phyloP scores from a whole-genome alignment of 2,888 invertebrate species.

The Prosapia bicincta region DNA sequence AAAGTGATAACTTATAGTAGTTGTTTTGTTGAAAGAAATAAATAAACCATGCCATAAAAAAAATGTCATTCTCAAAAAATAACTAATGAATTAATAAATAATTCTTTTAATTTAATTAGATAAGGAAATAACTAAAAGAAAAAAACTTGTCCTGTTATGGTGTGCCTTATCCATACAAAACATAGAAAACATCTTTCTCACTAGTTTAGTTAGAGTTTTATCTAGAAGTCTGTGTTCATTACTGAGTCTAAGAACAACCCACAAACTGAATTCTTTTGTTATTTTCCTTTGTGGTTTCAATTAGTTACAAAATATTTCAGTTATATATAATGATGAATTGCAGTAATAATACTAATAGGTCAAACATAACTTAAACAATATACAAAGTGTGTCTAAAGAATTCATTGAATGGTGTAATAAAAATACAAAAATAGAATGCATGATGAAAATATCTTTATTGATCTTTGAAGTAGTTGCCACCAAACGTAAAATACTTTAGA shows the following conservation, averaged over 20 bases:
- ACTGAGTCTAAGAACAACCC: not conserved
- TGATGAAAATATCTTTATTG: too few relatives aligned
- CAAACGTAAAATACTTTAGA: too few relatives aligned
- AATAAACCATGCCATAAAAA: not conserved
- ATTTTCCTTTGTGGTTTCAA: too few relatives aligned
- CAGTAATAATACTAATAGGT: too few relatives aligned
- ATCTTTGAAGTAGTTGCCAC: too few relatives aligned
- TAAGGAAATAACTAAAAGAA: slow-evolving; percentile 7
- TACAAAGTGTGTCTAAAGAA: too few relatives aligned
- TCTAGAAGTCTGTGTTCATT: not conserved
- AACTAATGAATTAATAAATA: not conserved
- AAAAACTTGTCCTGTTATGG: slow-evolving; percentile 38
- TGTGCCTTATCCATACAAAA: slow-evolving; percentile 38
- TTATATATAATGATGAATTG: too few relatives aligned
- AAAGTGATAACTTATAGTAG: slow-evolving; percentile 4
- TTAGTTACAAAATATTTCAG: too few relatives aligned
- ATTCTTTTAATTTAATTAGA: not conserved
- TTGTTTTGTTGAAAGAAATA: not conserved
- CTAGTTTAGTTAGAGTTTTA: not conserved
- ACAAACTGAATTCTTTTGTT: not conserved
- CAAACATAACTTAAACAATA: too few relatives aligned
- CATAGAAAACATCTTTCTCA: slow-evolving; percentile 26
- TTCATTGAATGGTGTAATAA: too few relatives aligned
- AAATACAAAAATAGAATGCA: too few relatives aligned
- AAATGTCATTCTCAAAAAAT: not conserved